Evolutionary conservation across 2,888 invertebrate genomes (phyloP), one percentile per base, ranked within the genome.

Genomic region (Azorinus chamasolen): DNA sequence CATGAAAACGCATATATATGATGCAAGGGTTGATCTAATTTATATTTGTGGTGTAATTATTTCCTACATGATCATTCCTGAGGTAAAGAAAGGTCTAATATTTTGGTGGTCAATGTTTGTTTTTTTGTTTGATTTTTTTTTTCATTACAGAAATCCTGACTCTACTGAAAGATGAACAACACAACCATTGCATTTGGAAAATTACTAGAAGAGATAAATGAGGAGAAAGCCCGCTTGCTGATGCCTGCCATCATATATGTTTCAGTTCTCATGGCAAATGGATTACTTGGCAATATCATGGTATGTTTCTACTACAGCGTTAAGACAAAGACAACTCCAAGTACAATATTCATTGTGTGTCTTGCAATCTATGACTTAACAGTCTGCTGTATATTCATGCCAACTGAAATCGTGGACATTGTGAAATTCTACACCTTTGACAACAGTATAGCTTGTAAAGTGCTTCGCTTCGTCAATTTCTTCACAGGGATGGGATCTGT

Each of bases 381-480:
- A 0, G 80, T 77, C 4, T 86, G 85, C 45, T 48, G 70, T 25
- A 53, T 88, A n/a, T 79, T 81, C 4, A 80, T 88, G 77, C 88
- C 88, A 0, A 79, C 84, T 6, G 88, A 88, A 71, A 86, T 87
- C n/a, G 74, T 77, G 5, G 88, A 87, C 54, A 73, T 87, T n/a
- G 73, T 83, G 14, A 73, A 81, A 48, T 79, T 79, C 37, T 81
- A 76, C 53, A 87, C 83, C 18, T 88, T 86, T 54, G 72, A 81
- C 50, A 81, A 68, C 27, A 57, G 51, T 25, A 74, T 59, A 16
- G 80, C 85, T 3, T 88, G 88, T 51, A 82, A 84, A 22, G 32
- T 83, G 20, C 61, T 85, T 1, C 78, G 87, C 18, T 83, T 84
- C 62, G 64, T 82, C 22, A 84, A 80, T 48, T 76, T 81, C 27